These are phyloP conservation scores for Salminus brasiliensis DNA, from an alignment of 2,113 vertebrate genomes.

Conservation along the genomic window DNA sequence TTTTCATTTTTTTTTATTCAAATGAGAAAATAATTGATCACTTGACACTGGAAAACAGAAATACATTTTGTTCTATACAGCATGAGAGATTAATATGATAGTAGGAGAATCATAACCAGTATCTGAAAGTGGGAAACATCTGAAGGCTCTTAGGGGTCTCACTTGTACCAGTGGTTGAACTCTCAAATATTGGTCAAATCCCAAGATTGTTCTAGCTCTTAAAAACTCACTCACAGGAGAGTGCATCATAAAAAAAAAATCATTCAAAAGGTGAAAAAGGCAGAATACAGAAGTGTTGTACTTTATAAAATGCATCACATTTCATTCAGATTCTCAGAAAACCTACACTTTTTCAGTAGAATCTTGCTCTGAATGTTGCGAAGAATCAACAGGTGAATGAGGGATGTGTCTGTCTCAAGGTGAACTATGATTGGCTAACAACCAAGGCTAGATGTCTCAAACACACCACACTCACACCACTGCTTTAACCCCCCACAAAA, in stretches of 20 bases:
- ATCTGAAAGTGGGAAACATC: constrained; percentile 22
- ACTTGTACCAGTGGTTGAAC: constrained; percentile 3
- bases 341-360: constrained; percentile 27
- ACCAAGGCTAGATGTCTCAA: constrained; percentile 14
- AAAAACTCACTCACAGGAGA: constrained; percentile 7
- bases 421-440: constrained; percentile 42
- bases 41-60: constrained; percentile 65
- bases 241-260: neutral
- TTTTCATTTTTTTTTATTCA: constrained; percentile 65
- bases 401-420: constrained; percentile 18
- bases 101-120: constrained; percentile 12
- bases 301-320: constrained; percentile 39
- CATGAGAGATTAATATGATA: constrained; percentile 45
- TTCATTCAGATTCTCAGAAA: constrained; percentile 34
- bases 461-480: constrained; percentile 22
- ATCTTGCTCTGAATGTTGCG: constrained; percentile 3
- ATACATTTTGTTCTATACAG: constrained; percentile 65
- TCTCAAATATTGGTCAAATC: constrained; percentile 8
- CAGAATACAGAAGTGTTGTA: constrained; percentile 29
- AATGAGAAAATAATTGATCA: constrained; percentile 61
- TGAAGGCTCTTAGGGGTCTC: constrained; percentile 1
- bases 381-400: constrained; percentile 17
- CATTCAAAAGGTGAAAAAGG: constrained; percentile 35
- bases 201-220: neutral
- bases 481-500: constrained; percentile 1